Base-by-base conservation (phyloP, 1,140 invertebrate genomes). In the Helicoverpa zea region DNA sequence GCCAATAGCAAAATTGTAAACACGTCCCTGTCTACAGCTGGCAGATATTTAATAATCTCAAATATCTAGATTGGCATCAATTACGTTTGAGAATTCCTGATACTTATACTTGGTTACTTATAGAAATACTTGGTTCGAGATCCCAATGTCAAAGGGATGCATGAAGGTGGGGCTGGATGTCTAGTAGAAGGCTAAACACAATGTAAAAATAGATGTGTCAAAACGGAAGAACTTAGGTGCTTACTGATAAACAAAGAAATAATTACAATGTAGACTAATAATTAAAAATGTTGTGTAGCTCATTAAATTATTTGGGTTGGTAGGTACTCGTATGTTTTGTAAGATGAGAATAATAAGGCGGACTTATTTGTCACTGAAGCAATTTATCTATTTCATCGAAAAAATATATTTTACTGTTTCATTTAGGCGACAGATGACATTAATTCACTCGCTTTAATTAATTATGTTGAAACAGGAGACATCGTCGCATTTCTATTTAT, bases 1-100 rank as follows among this genome's bases (percentile, higher is more conserved):
- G 86, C 86, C 86, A 86, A 86, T 70, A 61, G 58, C 75, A 82
- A 75, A 82, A 84, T 80, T 86, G 84, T 88, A 88, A 86, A 86
- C 81, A 87, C 83, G 85, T 81, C 75, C 79, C 77, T 80, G 83
- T 82, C 81, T 64, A 35, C 82, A 84, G 83, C 82, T 88, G 86
- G 79, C 84, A 85, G 81, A 85, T 83, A 85, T 83, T 51, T 76
- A 30, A 76, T 76, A n/a, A 51, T 76, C 61, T 76, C 47, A 61
- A 49, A 76, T 76, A 61, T 61, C 56, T 29, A 63, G 43, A 76
- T 63, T 76, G 58, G 18, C 43, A 63, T 30, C 30, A 72, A 10
- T 66, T 66, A 47, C 35, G 43, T 66, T 14, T 30, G 49, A 54
- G 68, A 72, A 30, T 72, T 30, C 54, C 23, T 72, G 68, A 72